phyloP scores from a whole-genome alignment of 2,888 invertebrate species.

The Spatulosminthurus flaviceps region DNA sequence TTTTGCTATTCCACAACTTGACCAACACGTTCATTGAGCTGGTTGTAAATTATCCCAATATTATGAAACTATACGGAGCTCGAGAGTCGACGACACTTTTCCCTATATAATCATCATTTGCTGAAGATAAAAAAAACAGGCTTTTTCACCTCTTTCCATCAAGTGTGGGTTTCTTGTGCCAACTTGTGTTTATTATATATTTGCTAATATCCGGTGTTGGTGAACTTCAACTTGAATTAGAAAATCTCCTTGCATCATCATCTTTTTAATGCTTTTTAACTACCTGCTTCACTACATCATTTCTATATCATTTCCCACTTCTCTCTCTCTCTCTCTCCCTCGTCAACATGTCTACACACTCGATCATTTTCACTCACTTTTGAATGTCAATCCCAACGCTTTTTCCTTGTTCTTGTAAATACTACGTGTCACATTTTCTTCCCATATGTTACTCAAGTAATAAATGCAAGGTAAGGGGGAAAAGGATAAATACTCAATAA shows the following conservation, averaged over 20 bases:
- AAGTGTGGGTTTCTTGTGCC: not conserved
- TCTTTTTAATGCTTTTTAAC: slow-evolving; percentile 4
- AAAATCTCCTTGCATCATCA: not conserved
- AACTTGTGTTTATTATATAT: not conserved
- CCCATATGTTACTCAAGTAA: no score
- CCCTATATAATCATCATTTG: slow-evolving; percentile 1
- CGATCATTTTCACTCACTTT: no score
- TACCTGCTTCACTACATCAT: no score
- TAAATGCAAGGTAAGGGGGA: no score
- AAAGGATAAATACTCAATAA: no score
- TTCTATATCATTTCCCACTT: slow-evolving; percentile 1
- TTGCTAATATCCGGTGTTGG: not conserved
- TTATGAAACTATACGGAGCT: not conserved
- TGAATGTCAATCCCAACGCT: no score
- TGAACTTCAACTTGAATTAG: slow-evolving; percentile 18
- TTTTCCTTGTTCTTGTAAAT: no score
- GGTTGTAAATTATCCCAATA: slow-evolving; percentile 6
- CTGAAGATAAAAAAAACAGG: slow-evolving; percentile 1
- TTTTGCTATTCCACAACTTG: no score
- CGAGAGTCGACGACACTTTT: not conserved
- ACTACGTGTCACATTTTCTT: no score
- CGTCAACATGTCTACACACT: no score
- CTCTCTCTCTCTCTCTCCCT: not conserved
- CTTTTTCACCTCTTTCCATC: not conserved
- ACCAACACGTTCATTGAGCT: no score